Evolutionary conservation across 2,888 invertebrate genomes (phyloP), one percentile per base, ranked within the genome.

Genomic region (Cristatella mucedo): DNA sequence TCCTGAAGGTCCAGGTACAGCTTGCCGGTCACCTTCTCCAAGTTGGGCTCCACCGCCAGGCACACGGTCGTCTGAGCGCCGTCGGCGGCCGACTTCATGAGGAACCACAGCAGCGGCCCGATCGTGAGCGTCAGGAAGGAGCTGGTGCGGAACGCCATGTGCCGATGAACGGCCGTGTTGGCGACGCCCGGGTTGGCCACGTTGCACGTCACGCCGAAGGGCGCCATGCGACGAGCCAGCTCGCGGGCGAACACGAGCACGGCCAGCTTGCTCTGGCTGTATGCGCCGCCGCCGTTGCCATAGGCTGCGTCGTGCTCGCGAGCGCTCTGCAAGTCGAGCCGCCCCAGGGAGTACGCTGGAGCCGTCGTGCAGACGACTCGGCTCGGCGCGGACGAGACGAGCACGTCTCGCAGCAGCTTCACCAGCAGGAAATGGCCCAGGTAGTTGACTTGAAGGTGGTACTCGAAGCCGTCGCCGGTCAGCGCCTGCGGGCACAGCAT

Each of bases 121-220:
- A n/a, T n/a, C n/a, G n/a, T n/a, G n/a, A n/a, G n/a, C n/a, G n/a
- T n/a, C n/a, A n/a, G n/a, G n/a, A n/a, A n/a, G n/a, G n/a, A n/a
- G n/a, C n/a, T n/a, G 6, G 36, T 36, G 4, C 24, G 4, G 7
- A 36, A 26, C 9, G 36, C 24, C 74, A 81, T 74, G 63, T 84
- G 76, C 1, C 82, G 72, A 9, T 73, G 73, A 22, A 85, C 69
- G 49, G 77, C 71, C 0, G 84, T 82, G 61, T 77, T 75, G 0
- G 80, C 76, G 42, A 80, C 68, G 3, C 84, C 83, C 0, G 85
- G 86, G 71, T 85, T 80, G 20, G 84, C 72, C 0, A 78, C 75
- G 55, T 80, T 76, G 5, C 76, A 82, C 0, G 80, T 76, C 1
- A 86, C 78, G 7, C 74, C 74, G n/a, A n/a, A n/a, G n/a, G n/a